Base-by-base conservation (phyloP, 1,140 invertebrate genomes). In the Hesperophylax magnus region DNA sequence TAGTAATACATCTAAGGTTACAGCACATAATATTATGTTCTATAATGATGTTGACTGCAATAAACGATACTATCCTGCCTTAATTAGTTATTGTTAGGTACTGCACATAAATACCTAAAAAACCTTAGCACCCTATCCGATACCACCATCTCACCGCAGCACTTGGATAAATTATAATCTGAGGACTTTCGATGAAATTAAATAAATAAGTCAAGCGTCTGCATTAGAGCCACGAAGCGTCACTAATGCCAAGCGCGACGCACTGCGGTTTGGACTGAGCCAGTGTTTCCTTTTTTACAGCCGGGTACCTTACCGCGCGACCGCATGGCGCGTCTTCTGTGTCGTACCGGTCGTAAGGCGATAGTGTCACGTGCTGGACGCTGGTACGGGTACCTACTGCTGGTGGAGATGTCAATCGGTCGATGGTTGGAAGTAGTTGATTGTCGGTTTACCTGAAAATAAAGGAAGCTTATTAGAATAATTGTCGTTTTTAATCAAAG, bases 281-380 rank as follows among this genome's bases (percentile, higher is more conserved):
- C 27, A 5, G 56, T n/a, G 75, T 61, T 34, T 11, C 17, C 56
- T n/a, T 60, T 60, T 20, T 60, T 60, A 60, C 17, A 39, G 27
- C 7, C 74, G 24, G 27, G 75, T 60, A 77, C 75, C 27, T 24
- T 18, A 47, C 39, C 67, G 17, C 39, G 5, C 3, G 60, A 77
- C 56, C 58, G 20, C 75, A 60, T 34, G 74, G 31, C 31, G n/a
- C 54, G n/a, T 60, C 58, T 60, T 60, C 54, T 60, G 75, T 77
- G 75, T 39, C 56, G 34, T 77, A 77, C 75, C 60, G 75, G 75
- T 47, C 24, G 75, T 77, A 77, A 77, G 75, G n/a, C 18, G 75
- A 77, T 77, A 60, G 75, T 77, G 67, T 71, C 67, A 71, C 67
- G 67, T 71, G 67, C 67, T 71, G 39, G 22, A 0, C 3, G 39